Base-by-base conservation (phyloP, 2,797 vertebrate species). In the Benthosema pterotum region DNA sequence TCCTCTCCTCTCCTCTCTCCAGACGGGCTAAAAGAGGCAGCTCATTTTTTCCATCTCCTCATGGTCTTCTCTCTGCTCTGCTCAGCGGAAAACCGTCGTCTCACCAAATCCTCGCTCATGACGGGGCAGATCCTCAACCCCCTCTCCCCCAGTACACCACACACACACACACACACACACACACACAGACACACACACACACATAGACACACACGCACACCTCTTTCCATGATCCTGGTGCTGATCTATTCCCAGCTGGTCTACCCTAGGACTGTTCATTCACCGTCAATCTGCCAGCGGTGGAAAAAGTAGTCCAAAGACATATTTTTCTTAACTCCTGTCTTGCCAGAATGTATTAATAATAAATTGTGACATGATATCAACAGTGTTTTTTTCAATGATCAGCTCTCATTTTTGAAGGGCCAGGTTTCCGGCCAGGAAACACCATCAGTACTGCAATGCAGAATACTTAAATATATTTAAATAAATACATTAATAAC, bases 11-110 rank as follows among this genome's bases (percentile, higher is more conserved):
- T 25, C 22, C 22, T 71, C 74, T 76, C 56, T 60, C 49, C 47
- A 74, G 59, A 52, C 69, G 48, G 63, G 77, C 67, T 67, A 16
- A 54, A 32, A 22, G 54, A 32, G 65, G 42, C 22, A n/a, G 7
- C 61, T 83, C 69, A 82, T 17, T 75, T 81, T 91, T 90, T 90
- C 91, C 72, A 86, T 76, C 43, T 32, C 42, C 81, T 88, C 83
- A 82, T 73, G 65, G 45, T 50, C 48, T 32, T 52, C 67, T 38
- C 67, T 57, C 63, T 65, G 69, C 66, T 54, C 69, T 63, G 67
- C 79, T 69, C 76, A 62, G 74, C 52, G 70, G 83, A 89, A 89
- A 38, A 90, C 52, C 75, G 54, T 77, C 8, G 52, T 72, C 80
- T 86, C 77, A 75, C 70, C 73, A 83, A 32, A 79, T 84, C 77